These are phyloP conservation scores for Euzetes globulus DNA, from an alignment of 2,888 invertebrate genomes.

Conservation along the genomic window DNA sequence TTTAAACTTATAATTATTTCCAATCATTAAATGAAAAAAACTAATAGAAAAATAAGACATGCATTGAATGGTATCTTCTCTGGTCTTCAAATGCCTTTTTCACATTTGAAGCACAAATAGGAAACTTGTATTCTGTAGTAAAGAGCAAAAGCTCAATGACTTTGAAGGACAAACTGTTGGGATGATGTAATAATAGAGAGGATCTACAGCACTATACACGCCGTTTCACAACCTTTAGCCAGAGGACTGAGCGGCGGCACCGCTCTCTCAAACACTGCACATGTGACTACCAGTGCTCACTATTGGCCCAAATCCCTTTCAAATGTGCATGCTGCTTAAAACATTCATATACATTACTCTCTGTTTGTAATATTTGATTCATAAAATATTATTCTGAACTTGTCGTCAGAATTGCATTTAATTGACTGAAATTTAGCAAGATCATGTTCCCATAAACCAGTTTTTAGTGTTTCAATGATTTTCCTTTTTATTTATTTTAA, in stretches of 20 bases:
- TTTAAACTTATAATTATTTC: not conserved
- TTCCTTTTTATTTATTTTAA: no score
- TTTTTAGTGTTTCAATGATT: no score
- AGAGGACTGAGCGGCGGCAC: not conserved
- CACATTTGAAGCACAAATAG: not conserved
- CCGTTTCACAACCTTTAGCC: no score
- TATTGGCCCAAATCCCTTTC: not conserved
- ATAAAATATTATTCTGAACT: no score
- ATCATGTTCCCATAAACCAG: no score
- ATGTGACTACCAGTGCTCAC: constrained; percentile 9
- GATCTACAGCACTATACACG: not conserved
- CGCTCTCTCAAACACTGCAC: not conserved
- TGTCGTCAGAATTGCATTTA: no score
- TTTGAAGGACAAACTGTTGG: constrained; percentile 20
- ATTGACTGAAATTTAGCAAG: no score
- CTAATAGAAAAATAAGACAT: not conserved
- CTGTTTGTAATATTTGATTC: no score
- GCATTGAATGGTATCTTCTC: not conserved
- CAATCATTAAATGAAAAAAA: not conserved
- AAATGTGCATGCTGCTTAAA: no score
- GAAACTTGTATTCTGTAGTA: not conserved
- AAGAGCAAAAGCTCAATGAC: constrained; percentile 23
- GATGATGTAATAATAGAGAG: not conserved
- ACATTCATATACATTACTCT: no score
- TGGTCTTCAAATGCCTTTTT: not conserved